Evolutionary conservation across 2,113 vertebrate genomes (phyloP), one percentile per base, ranked within the genome.

Genomic region (Notothenia rossii): DNA sequence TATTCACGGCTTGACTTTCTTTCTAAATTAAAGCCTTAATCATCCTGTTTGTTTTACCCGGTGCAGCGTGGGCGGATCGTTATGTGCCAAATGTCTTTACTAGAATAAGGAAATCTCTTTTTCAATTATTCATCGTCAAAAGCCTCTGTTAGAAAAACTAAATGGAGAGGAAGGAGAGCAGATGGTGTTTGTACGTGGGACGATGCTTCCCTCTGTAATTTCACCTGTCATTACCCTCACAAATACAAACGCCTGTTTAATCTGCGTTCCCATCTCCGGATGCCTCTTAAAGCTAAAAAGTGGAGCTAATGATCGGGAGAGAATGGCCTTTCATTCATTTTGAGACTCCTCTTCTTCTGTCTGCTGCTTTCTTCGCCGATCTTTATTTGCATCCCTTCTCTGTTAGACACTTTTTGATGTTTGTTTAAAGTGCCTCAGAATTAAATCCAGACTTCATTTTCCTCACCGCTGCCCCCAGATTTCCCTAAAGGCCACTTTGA

Each of bases 161-260:
- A 66, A 63, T 12, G 25, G 40, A 53, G 0, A 53, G 25, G 29
- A 62, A 11, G 76, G 59, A 12, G 33, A 70, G 51, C 51, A 75
- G 53, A 68, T 69, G 53, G 49, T 2, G 75, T 75, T 77, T 77
- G 36, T n/a, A 50, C 1, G 56, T 64, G 49, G 75, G 71, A 60
- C 22, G 48, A 55, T 33, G 72, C 55, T 75, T 25, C n/a, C 25
- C 10, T 74, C 75, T 20, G 75, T 83, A 86, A 90, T 91, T 91
- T 91, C 87, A 84, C 84, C 75, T 89, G 81, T 80, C 91, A 90
- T 91, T 90, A 86, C 85, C 86, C 82, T 77, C 83, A 69, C 84
- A 83, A 84, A 91, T 83, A 70, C 65, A 79, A 72, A 65, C 64
- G 63, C 45, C 71, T 51, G 59, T 79, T 85, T 75, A 83, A 88